Evolutionary conservation across 1,140 invertebrate genomes (phyloP), one percentile per base, ranked within the genome.

Genomic region (Sitobion miscanthi): DNA sequence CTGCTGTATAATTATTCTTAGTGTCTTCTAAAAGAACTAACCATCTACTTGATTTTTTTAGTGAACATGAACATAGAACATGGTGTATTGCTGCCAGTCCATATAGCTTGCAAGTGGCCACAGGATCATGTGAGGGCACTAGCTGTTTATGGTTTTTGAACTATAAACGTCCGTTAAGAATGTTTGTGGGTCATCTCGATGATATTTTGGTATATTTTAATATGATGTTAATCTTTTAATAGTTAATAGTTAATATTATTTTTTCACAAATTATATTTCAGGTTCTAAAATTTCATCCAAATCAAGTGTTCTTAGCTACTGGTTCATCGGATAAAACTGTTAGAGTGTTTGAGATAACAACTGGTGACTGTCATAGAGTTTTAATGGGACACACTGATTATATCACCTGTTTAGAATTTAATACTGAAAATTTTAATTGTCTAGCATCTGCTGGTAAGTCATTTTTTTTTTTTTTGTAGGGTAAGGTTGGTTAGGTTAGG

Each of bases 201-300:
- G 77, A 93, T 86, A 47, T 93, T 93, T 93, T 93, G 52, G 91
- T 93, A 23, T 47, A 62, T 30, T 11, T 54, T 85, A 69, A 30
- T 69, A 77, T 54, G n/a, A 86, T 49, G 25, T 52, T 52, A 45
- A 21, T 90, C 5, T 62, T 25, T 42, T 30, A 62, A 30, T 23
- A 62, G 30, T 25, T 57, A 2, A 42, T 69, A 62, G 21, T 25
- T 23, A 57, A 42, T 69, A 45, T 20, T 20, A 20, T 30, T 21
- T n/a, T 38, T 88, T 69, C 42, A 38, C 52, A 52, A 87, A 49
- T 62, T 90, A 17, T 42, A 23, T 69, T 93, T 86, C 45, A 93
- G 91, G 49, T 82, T 54, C 0, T 93, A 93, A 93, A 93, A 86
- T 86, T 93, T 57, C 91, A 93, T 86, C 91, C 91, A 54, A 93